A percentile compares a stretch with the other conserved stretches of the same genome.
These are phyloP conservation scores for Pemphigus obesinymphae DNA, from an alignment of 1,140 invertebrate species.

Conservation along the genomic window DNA sequence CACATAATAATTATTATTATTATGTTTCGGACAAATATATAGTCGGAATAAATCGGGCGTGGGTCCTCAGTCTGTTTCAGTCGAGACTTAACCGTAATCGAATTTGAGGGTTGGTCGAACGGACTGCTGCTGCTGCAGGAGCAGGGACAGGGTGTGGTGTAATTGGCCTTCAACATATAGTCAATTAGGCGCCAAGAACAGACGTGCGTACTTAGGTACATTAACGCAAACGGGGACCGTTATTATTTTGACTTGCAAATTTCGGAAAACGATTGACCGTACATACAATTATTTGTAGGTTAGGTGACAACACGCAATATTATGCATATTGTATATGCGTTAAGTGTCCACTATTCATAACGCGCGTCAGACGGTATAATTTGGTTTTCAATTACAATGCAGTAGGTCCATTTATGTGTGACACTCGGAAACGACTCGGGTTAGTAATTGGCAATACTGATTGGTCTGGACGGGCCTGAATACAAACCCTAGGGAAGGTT, in stretches of 20 bases:
- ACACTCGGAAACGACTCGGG: too few species aligned
- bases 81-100: too few species aligned
- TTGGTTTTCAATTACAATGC: conserved; percentile 21
- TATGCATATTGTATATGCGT: too few species aligned
- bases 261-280: neutral
- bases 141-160: neutral
- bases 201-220: neutral
- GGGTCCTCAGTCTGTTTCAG: too few species aligned
- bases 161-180: neutral
- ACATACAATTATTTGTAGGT: neutral
- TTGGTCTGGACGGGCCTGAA: neutral
- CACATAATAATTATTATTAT: too few species aligned
- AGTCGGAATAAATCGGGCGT: too few species aligned
- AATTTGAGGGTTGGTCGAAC: too few species aligned
- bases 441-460: conserved; percentile 5
- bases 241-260: conserved; percentile 30
- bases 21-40: too few species aligned
- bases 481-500: neutral
- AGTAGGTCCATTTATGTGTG: neutral
- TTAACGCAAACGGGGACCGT: neutral
- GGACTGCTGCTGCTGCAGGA: too few species aligned
- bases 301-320: neutral
- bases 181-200: conserved; percentile 27
- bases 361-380: neutral
- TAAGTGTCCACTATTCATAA: neutral